These are phyloP conservation scores for Notechis scutatus DNA, from an alignment of 2,113 vertebrate genomes.

Conservation along the genomic window DNA sequence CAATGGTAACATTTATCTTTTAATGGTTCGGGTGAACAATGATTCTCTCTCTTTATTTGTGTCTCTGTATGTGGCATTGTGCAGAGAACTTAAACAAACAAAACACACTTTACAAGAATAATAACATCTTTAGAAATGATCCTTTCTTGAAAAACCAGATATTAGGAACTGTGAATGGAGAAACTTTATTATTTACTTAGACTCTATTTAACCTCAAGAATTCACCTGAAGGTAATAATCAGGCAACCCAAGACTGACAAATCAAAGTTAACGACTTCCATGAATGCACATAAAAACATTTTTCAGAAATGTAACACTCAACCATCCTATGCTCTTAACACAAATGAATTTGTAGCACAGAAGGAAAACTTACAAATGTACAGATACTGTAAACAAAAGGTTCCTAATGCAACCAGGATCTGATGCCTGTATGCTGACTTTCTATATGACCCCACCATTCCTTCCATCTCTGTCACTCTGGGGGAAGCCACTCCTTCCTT, in stretches of 20 bases:
- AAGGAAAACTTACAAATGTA: background rate
- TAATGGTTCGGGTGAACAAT: background rate
- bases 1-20: slow-evolving; percentile 2
- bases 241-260: background rate
- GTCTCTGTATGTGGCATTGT: background rate
- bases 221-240: slow-evolving; percentile 3
- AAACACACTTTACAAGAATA: background rate
- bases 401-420: background rate
- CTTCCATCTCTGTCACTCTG: background rate
- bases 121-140: background rate
- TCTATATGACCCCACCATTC: background rate
- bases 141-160: background rate
- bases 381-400: background rate
- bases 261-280: background rate
- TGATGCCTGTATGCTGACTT: background rate
- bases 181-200: background rate
- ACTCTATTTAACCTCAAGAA: background rate
- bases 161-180: background rate
- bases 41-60: background rate
- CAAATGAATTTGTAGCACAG: background rate
- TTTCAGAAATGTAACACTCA: background rate
- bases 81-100: background rate
- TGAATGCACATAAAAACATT: background rate
- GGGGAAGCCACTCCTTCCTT: background rate
- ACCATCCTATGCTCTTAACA: background rate